phyloP scores from a whole-genome alignment of 2,113 vertebrate species.

The Corythoichthys haematopterus region DNA sequence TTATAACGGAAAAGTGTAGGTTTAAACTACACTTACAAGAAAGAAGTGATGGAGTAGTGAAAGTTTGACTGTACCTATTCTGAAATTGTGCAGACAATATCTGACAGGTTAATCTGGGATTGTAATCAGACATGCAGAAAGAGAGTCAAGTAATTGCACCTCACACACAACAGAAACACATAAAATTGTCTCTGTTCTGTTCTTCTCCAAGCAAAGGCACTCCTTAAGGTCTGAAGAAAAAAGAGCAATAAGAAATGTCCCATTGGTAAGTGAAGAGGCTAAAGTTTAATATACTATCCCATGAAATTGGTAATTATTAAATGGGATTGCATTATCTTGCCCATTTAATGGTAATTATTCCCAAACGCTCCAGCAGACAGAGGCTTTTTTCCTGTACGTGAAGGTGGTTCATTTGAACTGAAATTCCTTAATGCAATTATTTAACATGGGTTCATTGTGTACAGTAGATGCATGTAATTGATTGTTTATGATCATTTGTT shows the following conservation, averaged over 20 bases:
- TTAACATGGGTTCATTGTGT: too few species aligned
- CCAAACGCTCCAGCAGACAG: constrained; percentile 3
- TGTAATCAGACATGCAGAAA: constrained; percentile 8
- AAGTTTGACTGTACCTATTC: constrained; percentile 16
- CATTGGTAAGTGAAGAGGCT: background rate
- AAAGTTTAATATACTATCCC: background rate
- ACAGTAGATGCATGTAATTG: too few species aligned
- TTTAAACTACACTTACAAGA: constrained; percentile 41
- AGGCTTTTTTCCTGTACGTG: constrained; percentile 8
- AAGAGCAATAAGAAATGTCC: background rate
- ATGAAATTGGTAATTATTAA: constrained; percentile 4
- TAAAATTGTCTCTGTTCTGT: background rate
- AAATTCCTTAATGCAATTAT: too few species aligned
- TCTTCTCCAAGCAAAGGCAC: background rate
- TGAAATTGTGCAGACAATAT: background rate
- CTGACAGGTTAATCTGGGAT: constrained; percentile 17
- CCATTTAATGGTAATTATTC: constrained; percentile 21
- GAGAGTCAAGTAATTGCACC: background rate
- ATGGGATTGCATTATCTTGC: constrained; percentile 2
- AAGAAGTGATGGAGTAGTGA: constrained; percentile 15
- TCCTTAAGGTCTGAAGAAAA: background rate
- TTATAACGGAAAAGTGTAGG: constrained; percentile 51
- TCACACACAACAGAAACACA: background rate
- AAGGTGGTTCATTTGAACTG: background rate
- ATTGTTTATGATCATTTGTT: too few species aligned